Evolutionary conservation across 1,140 invertebrate species (phyloP).

Genomic region (Probaryconus sp.): DNA sequence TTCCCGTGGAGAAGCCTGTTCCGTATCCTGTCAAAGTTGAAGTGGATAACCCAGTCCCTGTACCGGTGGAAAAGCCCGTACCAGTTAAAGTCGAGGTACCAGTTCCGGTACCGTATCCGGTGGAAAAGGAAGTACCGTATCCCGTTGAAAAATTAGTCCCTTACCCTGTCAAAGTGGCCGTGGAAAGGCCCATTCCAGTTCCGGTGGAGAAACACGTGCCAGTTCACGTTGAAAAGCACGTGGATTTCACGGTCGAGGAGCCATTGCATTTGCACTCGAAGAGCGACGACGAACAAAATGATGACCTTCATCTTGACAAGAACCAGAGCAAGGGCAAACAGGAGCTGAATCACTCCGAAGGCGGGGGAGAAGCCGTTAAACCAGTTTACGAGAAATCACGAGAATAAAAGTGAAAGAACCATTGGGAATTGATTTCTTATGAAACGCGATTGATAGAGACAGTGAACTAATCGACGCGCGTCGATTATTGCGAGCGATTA

Average conservation of each 20-base stretch:
- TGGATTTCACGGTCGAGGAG: slow-evolving; percentile 53
- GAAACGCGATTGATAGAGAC: too few species aligned
- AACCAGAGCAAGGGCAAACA: neutral
- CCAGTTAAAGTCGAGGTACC: slow-evolving; percentile 66
- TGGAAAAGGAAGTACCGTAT: slow-evolving; percentile 61
- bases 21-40: slow-evolving; percentile 82
- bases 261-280: slow-evolving; percentile 15
- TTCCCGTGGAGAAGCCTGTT: slow-evolving; percentile 79
- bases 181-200: slow-evolving; percentile 65
- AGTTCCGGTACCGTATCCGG: slow-evolving; percentile 62
- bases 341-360: neutral
- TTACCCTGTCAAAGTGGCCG: slow-evolving; percentile 81
- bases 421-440: neutral
- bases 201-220: slow-evolving; percentile 82
- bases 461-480: too few species aligned
- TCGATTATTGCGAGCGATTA: too few species aligned
- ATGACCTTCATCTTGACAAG: neutral
- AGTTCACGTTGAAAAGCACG: slow-evolving; percentile 49
- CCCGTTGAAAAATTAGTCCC: slow-evolving; percentile 80
- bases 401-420: slow-evolving; percentile 6
- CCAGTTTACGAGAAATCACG: slow-evolving; percentile 26
- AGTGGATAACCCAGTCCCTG: slow-evolving; percentile 73
- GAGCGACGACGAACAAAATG: slow-evolving; percentile 13
- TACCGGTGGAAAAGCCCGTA: slow-evolving; percentile 68
- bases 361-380: neutral